Base-by-base conservation (phyloP, 2,113 vertebrate species). In the Aptenodytes forsteri region DNA sequence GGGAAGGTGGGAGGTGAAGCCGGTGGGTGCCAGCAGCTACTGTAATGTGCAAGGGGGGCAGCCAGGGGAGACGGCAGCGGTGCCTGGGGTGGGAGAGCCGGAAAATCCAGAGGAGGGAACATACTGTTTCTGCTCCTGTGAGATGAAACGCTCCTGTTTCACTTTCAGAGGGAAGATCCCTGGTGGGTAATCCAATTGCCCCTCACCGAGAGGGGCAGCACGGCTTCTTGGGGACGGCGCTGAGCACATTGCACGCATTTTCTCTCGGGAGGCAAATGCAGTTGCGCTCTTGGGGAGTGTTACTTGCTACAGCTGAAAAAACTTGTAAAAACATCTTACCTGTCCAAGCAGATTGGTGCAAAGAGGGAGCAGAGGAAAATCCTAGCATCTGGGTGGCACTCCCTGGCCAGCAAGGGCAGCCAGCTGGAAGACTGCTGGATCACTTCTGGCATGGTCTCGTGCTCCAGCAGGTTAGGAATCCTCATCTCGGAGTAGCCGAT, bases 311-410 rank as follows among this genome's bases (percentile, higher is more conserved):
- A 54, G 55, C n/a, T 46, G 38, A 86, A 95, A 87, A 46, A 88
- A 67, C 66, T 73, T 13, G 0, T 49, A 44, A 89, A 92, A 89
- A 36, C 42, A 11, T 58, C 97, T 98, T 98, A 99, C 98, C 98
- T 98, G 97, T 99, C 98, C 18, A 99, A 97, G 95, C 99, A 99
- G 92, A 99, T 97, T 2, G 98, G 98, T n/a, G 98, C 98, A 79
- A 99, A 99, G 64, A 99, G 98, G 19, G 99, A 99, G 97, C 99
- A 99, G 92, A 99, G 98, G 96, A 99, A 99, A 87, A 99, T 98
- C 86, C 97, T 96, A n/a, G 98, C 98, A 0, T 98, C 98, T 3
- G 98, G 98, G 79, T 99, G 98, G 88, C 99, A 99, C 80, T 99
- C 98, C 93, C 98, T 93, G 86, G 98, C 98, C 23, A 99, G 98